A percentile compares a stretch with the other conserved stretches of the same genome.
Evolutionary conservation across 2,888 invertebrate species (phyloP).

Genomic region (Pristionchus japonicus): DNA sequence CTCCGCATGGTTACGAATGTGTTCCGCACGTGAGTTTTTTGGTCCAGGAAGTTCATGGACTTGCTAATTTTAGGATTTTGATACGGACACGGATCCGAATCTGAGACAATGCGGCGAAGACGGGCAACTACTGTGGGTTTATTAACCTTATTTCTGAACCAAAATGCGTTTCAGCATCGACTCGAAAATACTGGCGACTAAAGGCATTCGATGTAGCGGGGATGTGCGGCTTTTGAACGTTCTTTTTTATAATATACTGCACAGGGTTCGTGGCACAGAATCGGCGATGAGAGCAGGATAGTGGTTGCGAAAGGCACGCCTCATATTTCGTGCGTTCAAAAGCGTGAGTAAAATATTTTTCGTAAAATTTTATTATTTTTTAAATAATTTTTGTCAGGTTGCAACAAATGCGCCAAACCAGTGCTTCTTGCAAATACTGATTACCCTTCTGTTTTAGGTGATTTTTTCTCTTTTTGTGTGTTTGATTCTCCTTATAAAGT

Average conservation of each 20-base stretch:
- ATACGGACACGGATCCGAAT: not conserved
- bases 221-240: not conserved
- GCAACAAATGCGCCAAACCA: not conserved
- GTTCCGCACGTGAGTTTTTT: not conserved
- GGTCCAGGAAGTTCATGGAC: not conserved
- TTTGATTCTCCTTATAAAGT: not conserved
- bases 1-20: not conserved
- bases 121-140: not conserved
- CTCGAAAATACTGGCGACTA: not conserved
- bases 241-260: not conserved
- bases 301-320: not conserved
- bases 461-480: not conserved
- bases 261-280: not conserved
- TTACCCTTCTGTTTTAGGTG: too few relatives aligned
- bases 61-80: not conserved
- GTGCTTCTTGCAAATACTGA: too few relatives aligned
- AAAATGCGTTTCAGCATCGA: not conserved
- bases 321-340: not conserved
- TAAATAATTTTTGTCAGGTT: not conserved
- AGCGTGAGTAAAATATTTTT: not conserved
- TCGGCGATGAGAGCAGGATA: not conserved
- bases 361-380: not conserved
- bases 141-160: not conserved
- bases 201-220: not conserved
- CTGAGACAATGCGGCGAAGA: not conserved